A percentile compares a stretch with the other conserved stretches of the same genome.
Evolutionary conservation across 2,113 vertebrate genomes (phyloP).

Genomic region (Acinonyx jubatus): DNA sequence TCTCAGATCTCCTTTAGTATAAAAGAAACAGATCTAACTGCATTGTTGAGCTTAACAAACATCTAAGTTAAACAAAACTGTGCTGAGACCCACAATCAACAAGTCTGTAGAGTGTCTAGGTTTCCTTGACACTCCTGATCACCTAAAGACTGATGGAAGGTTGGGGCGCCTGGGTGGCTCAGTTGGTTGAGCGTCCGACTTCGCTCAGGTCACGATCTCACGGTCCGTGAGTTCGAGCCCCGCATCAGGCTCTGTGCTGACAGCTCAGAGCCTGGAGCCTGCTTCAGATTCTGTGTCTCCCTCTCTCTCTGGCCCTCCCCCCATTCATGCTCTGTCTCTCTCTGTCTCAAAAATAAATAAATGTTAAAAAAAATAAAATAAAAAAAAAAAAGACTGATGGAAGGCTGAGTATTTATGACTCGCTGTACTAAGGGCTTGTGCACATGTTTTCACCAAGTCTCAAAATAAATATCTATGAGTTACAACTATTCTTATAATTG

Average conservation of each 20-base stretch:
- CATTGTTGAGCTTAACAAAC: not conserved
- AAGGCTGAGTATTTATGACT: not conserved
- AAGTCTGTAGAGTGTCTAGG: not conserved
- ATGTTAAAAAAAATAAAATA: too few species aligned
- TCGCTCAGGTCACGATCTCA: too few species aligned
- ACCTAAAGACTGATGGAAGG: not conserved
- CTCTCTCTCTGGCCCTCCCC: too few species aligned
- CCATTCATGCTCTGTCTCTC: too few species aligned
- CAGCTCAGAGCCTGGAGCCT: too few species aligned
- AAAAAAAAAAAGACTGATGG: not conserved
- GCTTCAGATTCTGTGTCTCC: too few species aligned
- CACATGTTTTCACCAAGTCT: not conserved
- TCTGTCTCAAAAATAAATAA: too few species aligned
- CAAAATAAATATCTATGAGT: not conserved
- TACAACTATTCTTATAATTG: not conserved
- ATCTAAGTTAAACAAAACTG: not conserved
- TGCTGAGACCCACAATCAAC: not conserved
- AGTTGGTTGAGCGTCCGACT: too few species aligned
- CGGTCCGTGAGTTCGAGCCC: too few species aligned
- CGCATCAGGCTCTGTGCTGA: too few species aligned
- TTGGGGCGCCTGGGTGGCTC: too few species aligned
- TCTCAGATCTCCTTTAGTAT: not conserved
- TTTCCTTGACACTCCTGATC: not conserved
- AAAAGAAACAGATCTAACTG: not conserved
- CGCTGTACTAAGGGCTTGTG: not conserved